Base-by-base conservation (phyloP, 2,797 vertebrate genomes). In the Sitta carolinensis region DNA sequence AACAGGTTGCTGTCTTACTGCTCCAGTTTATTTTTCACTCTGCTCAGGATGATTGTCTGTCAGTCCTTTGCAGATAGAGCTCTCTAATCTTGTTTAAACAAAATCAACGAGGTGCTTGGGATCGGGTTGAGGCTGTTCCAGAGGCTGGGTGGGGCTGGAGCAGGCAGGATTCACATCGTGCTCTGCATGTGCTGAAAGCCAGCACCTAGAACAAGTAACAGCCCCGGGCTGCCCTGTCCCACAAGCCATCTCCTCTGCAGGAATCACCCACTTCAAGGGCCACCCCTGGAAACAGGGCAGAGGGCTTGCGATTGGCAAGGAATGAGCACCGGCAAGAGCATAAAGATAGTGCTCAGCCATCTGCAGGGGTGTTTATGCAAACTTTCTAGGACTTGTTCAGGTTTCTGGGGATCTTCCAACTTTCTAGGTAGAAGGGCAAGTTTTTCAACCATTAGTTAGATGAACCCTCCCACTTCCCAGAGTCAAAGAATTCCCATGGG, bases 341-440 rank as follows among this genome's bases (percentile, higher is more conserved):
- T 50, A 70, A 73, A 84, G 74, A 38, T 26, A 70, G 50, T 2
- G 26, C 62, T 89, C 5, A 16, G 32, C 50, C 15, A 43, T 80
- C 54, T 74, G 78, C 19, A 38, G 51, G 36, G n/a, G 23, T 66
- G 73, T 63, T 95, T 38, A 78, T 83, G 84, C 79, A 75, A 87
- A 89, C 73, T 69, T 73, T 81, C 55, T 52, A 89, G 85, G 91
- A 73, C 55, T 91, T 66, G 68, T 61, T 85, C 32, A n/a, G 89
- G n/a, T 93, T 93, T 64, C 85, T 94, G 93, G 52, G 80, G 29
- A 79, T 84, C 59, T 87, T 94, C 76, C 91, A 93, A 91, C 80
- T 87, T 91, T 96, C 77, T 88, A 91, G 94, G 92, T 89, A 90
- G 95, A 95, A 92, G 77, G 74, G 91, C 92, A 79, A 87, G 94